phyloP scores from a whole-genome alignment of 1,140 invertebrate genomes.

The Lycorma delicatula region DNA sequence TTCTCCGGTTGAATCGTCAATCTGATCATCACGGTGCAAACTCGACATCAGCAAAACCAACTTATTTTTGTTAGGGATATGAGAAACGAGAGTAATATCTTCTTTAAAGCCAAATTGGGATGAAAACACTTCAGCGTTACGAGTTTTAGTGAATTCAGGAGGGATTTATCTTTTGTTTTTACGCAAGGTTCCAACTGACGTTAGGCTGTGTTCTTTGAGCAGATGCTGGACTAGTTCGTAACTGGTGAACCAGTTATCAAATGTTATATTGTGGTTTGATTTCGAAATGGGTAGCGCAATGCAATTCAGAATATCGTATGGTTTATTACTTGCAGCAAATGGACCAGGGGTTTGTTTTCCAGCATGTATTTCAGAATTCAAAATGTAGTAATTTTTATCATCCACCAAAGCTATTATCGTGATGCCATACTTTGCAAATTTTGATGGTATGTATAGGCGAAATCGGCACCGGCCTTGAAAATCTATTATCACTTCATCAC shows the following conservation, averaged over 20 bases:
- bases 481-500: slow-evolving; percentile 34
- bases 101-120: too few species aligned
- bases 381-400: slow-evolving; percentile 28
- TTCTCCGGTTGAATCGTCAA: too few species aligned
- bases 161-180: slow-evolving; percentile 35
- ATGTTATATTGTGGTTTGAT: slow-evolving; percentile 34
- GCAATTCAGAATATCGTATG: slow-evolving; percentile 32
- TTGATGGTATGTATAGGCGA: slow-evolving; percentile 39
- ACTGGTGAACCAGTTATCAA: slow-evolving; percentile 35
- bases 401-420: slow-evolving; percentile 34
- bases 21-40: too few species aligned
- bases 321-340: slow-evolving; percentile 14
- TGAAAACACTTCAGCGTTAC: too few species aligned
- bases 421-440: slow-evolving; percentile 38
- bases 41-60: too few species aligned
- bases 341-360: slow-evolving; percentile 18
- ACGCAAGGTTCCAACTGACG: slow-evolving; percentile 26
- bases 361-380: slow-evolving; percentile 30
- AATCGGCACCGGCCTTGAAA: slow-evolving; percentile 37
- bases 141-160: too few species aligned
- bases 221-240: not conserved
- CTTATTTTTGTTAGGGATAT: too few species aligned
- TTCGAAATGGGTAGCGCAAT: slow-evolving; percentile 32
- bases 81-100: too few species aligned
- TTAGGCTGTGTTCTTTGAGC: not conserved